These are phyloP conservation scores for Nothobranchius furzeri DNA, from an alignment of 2,113 vertebrate species.

Conservation along the genomic window DNA sequence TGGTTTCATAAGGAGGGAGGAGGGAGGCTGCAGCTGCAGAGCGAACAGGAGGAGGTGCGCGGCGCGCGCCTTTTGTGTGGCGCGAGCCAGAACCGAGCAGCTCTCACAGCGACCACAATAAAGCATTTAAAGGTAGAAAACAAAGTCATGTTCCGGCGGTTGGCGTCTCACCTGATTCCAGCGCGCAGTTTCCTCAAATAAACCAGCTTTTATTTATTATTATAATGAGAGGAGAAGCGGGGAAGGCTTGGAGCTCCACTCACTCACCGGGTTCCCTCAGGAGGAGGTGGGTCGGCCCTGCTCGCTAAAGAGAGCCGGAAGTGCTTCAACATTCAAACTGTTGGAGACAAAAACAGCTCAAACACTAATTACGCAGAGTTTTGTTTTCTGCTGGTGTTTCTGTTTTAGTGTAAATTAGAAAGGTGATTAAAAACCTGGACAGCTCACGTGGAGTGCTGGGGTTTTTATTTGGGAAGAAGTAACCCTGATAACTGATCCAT, in stretches of 20 bases:
- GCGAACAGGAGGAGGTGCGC: constrained; percentile 19
- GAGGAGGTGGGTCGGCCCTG: constrained; percentile 41
- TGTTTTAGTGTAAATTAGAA: too few species aligned
- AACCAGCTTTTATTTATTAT: constrained; percentile 2
- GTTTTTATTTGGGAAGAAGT: too few species aligned
- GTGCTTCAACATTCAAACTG: constrained; percentile 46
- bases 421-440: too few species aligned
- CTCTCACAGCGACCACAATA: not conserved
- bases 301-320: constrained; percentile 69
- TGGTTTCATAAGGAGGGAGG: constrained; percentile 49
- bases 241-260: constrained; percentile 15
- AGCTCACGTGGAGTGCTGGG: too few species aligned
- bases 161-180: constrained; percentile 18
- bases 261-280: constrained; percentile 54
- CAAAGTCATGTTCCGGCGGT: not conserved
- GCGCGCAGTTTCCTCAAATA: constrained; percentile 19
- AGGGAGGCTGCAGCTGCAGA: constrained; percentile 42
- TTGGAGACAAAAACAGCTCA: not conserved
- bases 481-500: too few species aligned
- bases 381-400: too few species aligned
- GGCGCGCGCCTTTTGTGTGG: constrained; percentile 56
- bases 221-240: constrained; percentile 10
- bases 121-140: constrained; percentile 2
- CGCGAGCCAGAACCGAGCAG: constrained; percentile 34
- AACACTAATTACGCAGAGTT: too few species aligned